Base-by-base conservation (phyloP, 2,888 invertebrate genomes). In the Drosophila tripunctata region DNA sequence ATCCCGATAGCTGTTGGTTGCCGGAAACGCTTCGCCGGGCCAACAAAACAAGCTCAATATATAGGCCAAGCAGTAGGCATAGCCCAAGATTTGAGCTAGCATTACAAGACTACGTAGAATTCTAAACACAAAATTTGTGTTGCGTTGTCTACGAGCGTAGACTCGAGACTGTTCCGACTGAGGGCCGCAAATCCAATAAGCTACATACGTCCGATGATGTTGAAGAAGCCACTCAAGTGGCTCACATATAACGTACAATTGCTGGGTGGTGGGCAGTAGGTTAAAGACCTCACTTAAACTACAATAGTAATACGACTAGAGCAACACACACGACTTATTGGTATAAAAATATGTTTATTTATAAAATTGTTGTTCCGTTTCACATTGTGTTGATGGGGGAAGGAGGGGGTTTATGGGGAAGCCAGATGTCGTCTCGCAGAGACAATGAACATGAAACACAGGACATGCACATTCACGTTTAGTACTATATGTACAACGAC, bases 1-100 rank as follows among this genome's bases (percentile, higher is more conserved):
- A 67, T 91, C 90, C 8, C 89, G 78, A 68, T 89, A 90, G 44
- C 82, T 90, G 41, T 78, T 90, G 14, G 86, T 70, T 4, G n/a
- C n/a, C n/a, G 90, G 89, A 78, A 90, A 90, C 2, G 89, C 86
- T 6, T 43, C 48, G 10, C 77, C 58, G 2, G 77, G 52, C 77
- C 78, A 85, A 17, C 61, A 41, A 5, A 67, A 21, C 12, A 84
- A 48, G 3, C 67, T 43, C 41, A 78, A 27, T 7, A 78, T 31
- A 52, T 81, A 83, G 45, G 66, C 72, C 51, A 81, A 41, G 36
- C 77, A 72, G 14, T 78, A 83, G 64, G 60, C 78, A 67, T 81
- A 81, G 72, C 80, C 83, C 45, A 78, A 27, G 15, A 44, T 30
- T 15, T 35, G 35, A 35, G 66, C 75, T 31, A 78, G 41, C 81